Percentiles rank a stretch among this genome's conserved stretches.
Evolutionary conservation across 2,113 vertebrate species (phyloP).

Genomic region (Psephotus haematonotus): DNA sequence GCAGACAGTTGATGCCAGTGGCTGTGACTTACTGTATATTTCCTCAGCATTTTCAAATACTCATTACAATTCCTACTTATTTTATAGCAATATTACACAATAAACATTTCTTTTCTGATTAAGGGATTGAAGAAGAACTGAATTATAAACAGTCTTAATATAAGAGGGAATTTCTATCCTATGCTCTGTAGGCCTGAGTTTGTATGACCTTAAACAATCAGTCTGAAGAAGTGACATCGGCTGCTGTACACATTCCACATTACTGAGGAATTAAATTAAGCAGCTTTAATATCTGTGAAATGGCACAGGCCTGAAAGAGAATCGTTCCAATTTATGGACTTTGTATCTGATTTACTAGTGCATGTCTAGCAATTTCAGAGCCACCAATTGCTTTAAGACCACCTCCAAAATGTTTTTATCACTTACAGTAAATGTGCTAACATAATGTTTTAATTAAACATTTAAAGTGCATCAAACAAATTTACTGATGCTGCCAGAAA

Average conservation of each 20-base stretch:
- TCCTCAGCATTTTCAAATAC: conserved; percentile 6
- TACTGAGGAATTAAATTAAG: conserved; percentile 46
- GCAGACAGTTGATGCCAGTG: not conserved
- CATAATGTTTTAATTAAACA: conserved; percentile 76
- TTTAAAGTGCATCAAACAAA: conserved; percentile 71
- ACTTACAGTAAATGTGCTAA: conserved; percentile 65
- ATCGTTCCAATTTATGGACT: conserved; percentile 41
- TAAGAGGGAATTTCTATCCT: conserved; percentile 17
- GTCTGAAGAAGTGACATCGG: conserved; percentile 56
- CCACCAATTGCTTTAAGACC: conserved; percentile 56
- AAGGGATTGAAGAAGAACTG: conserved; percentile 16
- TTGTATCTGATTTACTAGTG: conserved; percentile 57
- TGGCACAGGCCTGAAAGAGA: conserved; percentile 36
- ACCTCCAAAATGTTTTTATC: conserved; percentile 63
- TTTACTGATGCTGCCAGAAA: conserved; percentile 55
- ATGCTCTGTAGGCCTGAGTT: not conserved
- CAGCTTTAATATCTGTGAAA: conserved; percentile 55
- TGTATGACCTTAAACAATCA: conserved; percentile 50
- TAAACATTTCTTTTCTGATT: conserved; percentile 14
- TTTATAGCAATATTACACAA: not conserved
- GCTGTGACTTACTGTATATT: conserved; percentile 11
- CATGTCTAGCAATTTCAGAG: conserved; percentile 33
- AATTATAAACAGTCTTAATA: conserved; percentile 46
- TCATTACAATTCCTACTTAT: conserved; percentile 36
- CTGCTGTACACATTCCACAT: conserved; percentile 53